Percentiles rank a stretch among this genome's conserved stretches.
These are phyloP conservation scores for Picathartes gymnocephalus DNA, from an alignment of 2,113 vertebrate species.

Conservation along the genomic window DNA sequence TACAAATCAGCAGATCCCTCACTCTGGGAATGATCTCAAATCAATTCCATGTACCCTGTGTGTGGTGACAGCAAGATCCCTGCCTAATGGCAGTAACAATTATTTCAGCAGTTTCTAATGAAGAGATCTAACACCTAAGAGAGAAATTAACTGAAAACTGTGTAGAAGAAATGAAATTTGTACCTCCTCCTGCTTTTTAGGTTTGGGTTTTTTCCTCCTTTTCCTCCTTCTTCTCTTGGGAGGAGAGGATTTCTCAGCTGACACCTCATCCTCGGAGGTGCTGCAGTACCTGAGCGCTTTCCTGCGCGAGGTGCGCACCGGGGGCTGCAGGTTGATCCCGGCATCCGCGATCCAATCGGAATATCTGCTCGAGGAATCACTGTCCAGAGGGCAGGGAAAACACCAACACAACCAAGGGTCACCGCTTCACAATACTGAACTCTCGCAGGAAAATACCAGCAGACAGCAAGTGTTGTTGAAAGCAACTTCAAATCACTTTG, in stretches of 20 bases:
- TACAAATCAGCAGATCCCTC: not conserved
- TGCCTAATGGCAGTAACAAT: not conserved
- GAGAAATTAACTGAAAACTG: not conserved
- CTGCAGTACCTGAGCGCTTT: conserved; percentile 74
- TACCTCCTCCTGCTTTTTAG: conserved; percentile 67
- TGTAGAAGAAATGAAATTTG: not conserved
- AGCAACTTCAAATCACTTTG: not conserved
- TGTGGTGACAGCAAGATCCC: not conserved
- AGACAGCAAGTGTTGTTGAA: fast-evolving
- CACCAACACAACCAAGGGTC: not conserved
- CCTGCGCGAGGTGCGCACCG: conserved; percentile 79
- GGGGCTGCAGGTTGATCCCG: conserved; percentile 87
- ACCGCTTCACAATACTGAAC: not conserved
- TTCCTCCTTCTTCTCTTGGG: conserved; percentile 69
- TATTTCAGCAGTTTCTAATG: not conserved
- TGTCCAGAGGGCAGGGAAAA: not conserved
- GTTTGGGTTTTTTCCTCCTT: conserved; percentile 69
- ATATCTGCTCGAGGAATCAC: conserved; percentile 88
- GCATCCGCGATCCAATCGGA: conserved; percentile 96
- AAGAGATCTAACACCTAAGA: not conserved
- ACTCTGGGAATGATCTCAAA: not conserved
- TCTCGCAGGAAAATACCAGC: not conserved
- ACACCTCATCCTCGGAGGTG: conserved; percentile 88
- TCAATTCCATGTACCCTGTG: not conserved
- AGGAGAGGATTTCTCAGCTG: conserved; percentile 74